Conservation (phyloP, 2,113 vertebrate species). For the Castor canadensis region DNA sequence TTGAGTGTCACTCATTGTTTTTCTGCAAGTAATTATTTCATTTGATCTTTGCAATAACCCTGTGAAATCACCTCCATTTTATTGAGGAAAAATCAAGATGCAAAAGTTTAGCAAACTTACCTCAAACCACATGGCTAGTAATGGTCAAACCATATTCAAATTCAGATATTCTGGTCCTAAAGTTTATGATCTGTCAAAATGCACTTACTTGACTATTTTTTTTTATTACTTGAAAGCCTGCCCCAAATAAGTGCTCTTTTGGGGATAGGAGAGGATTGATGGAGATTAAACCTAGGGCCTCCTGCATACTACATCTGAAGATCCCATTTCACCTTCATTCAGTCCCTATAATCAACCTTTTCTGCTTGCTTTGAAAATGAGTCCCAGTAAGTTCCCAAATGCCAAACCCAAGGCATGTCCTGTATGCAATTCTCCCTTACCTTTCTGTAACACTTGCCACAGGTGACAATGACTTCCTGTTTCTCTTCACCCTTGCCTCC, state of each 20-base stretch:
- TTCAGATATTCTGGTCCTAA: background rate
- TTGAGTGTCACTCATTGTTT: background rate
- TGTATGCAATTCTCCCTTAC: background rate
- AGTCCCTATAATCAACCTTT: background rate
- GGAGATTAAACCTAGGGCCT: background rate
- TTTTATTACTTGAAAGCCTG: background rate
- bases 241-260: background rate
- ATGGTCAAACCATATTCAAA: background rate
- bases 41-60: background rate
- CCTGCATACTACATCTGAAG: background rate
- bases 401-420: background rate
- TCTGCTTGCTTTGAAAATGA: slow-evolving; percentile 17
- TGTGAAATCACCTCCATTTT: background rate
- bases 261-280: background rate
- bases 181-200: slow-evolving; percentile 15
- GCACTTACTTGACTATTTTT: background rate
- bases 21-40: background rate
- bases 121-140: background rate
- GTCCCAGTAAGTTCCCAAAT: background rate
- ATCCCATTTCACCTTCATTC: background rate
- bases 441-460: background rate
- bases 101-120: background rate
- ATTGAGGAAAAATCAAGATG: background rate
- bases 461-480: background rate
- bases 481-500: background rate